Conservation (phyloP, 2,888 invertebrate genomes). For the Eristalis pertinax region DNA sequence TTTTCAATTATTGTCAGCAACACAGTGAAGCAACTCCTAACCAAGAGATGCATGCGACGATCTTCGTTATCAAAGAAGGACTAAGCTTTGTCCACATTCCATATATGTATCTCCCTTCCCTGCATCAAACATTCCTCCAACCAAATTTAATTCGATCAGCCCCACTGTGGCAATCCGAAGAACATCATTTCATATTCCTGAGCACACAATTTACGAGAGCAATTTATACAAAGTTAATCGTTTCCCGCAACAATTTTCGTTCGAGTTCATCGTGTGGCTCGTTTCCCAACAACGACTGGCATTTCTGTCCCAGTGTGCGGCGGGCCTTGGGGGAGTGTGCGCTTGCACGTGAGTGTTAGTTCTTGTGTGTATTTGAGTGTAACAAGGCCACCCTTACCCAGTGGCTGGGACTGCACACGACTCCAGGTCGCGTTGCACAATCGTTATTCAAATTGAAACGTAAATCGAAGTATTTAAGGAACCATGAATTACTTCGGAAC, state of each 20-base stretch:
- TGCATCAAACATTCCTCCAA: not conserved
- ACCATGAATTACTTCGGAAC: conserved; percentile 62
- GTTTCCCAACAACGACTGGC: not conserved
- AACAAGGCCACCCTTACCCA: conserved; percentile 6
- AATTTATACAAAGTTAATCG: conserved; percentile 74
- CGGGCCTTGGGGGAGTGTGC: not conserved
- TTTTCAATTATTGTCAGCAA: too few relatives aligned
- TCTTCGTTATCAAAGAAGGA: too few relatives aligned
- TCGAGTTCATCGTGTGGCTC: conserved; percentile 45
- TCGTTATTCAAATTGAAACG: conserved; percentile 57
- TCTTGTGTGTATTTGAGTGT: not conserved
- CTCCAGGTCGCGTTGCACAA: conserved; percentile 15
- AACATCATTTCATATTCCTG: conserved; percentile 65
- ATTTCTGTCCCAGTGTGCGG: conserved; percentile 24
- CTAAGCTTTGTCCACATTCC: too few relatives aligned
- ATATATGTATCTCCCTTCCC: not conserved
- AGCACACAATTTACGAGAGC: conserved; percentile 70
- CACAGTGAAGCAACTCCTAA: too few relatives aligned
- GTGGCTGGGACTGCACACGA: not conserved
- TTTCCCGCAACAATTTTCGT: conserved; percentile 73
- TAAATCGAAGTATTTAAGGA: conserved; percentile 64
- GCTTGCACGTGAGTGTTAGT: not conserved
- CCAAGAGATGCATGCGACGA: too few relatives aligned
- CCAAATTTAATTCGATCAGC: not conserved
- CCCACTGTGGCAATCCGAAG: conserved; percentile 56